Evolutionary conservation across 1,140 invertebrate species (phyloP), one percentile per base, ranked within the genome.

Genomic region (Anoplophora glabripennis): DNA sequence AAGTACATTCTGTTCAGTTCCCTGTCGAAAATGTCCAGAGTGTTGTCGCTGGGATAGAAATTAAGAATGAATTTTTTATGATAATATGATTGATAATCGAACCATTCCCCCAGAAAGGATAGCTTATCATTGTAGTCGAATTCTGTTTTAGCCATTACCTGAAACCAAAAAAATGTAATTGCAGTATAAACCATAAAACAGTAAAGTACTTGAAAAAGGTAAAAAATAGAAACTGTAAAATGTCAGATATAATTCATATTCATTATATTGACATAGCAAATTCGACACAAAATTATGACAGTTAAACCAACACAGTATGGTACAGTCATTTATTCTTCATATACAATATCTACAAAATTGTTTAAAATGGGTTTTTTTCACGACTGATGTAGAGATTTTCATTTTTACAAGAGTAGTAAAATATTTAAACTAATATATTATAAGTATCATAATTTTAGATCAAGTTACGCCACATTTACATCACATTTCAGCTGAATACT

Each of bases 21-120:
- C 15, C 83, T 67, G 72, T 90, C 88, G 77, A 80, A 88, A 82
- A 90, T 78, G 78, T 89, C 87, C 36, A 89, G 75, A 14, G 84
- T 83, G 51, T 80, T 81, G 69, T 89, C 86, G 51, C 74, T 77
- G 12, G 81, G 80, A 75, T 82, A 89, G 75, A 80, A 90, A 65
- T 83, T 82, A n/a, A 89, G 73, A 58, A 83, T 78, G 75, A 88
- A 89, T 61, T 81, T 81, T 66, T 84, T 83, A 5, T 83, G 73
- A n/a, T 84, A 69, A 15, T 78, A 80, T 7, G 86, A 79, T 58
- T 83, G 77, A 57, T 81, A 78, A 67, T 90, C 88, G 71, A 82
- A 87, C 87, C 87, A 90, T 75, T 89, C 86, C 10, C 82, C 82
- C 7, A 67, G 28, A 53, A 75, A 75, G 8, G 57, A 57, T 7